Evolutionary conservation across 2,113 vertebrate species (phyloP).

Genomic region (Monarcha castaneiventris): DNA sequence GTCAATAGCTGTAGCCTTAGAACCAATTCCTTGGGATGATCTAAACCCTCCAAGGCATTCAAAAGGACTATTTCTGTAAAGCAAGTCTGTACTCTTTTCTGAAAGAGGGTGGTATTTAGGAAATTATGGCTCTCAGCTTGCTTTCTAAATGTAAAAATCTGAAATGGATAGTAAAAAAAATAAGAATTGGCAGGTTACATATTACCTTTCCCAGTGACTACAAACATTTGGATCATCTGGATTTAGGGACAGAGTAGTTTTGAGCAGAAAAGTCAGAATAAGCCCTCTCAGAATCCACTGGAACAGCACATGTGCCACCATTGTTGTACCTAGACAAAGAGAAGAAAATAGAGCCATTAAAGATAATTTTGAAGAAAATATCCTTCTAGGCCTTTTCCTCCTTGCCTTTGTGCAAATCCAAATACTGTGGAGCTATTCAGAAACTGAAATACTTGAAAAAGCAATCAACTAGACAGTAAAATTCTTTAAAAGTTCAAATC

Average conservation of each 20-base stretch:
- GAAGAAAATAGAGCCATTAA: constrained; percentile 8
- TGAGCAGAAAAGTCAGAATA: constrained; percentile 70
- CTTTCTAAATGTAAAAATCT: not conserved
- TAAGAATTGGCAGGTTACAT: not conserved
- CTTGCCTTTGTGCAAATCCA: not conserved
- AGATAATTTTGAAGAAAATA: not conserved
- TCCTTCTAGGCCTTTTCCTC: not conserved
- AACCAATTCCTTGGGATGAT: not conserved
- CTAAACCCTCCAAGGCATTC: not conserved
- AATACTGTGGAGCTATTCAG: not conserved
- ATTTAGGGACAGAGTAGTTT: constrained; percentile 79
- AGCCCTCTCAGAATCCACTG: constrained; percentile 68
- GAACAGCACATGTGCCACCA: constrained; percentile 68
- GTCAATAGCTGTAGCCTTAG: not conserved
- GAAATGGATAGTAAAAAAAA: not conserved
- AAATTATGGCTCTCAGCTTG: not conserved
- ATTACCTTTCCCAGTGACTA: constrained; percentile 99
- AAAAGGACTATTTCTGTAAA: not conserved
- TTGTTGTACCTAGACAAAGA: constrained; percentile 64
- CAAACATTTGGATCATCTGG: constrained; percentile 98
- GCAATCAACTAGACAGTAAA: not conserved
- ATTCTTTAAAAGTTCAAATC: not conserved
- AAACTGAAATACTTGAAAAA: not conserved
- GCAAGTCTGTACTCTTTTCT: not conserved
- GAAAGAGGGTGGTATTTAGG: not conserved